Conservation (phyloP, 2,797 vertebrate genomes). For the Champsocephalus esox region DNA sequence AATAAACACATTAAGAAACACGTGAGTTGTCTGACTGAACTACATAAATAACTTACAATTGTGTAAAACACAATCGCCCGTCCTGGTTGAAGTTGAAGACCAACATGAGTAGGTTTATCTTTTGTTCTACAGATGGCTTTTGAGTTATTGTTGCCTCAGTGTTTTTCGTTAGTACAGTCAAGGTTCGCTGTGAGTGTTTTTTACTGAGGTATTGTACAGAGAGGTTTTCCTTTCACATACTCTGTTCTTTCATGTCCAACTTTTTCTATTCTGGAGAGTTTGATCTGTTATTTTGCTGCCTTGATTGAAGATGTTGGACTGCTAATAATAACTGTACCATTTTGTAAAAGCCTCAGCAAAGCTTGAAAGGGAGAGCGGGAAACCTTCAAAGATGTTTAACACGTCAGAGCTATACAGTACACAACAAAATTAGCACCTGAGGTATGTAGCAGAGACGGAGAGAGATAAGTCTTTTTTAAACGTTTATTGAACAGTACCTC, state of each 20-base stretch:
- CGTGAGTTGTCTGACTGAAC: too few species aligned
- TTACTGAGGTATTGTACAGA: neutral
- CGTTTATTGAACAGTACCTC: neutral
- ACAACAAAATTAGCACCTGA: neutral
- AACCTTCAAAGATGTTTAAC: conserved; percentile 41
- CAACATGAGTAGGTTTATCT: neutral
- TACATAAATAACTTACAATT: too few species aligned
- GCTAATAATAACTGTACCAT: conserved; percentile 1
- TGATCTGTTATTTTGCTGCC: conserved; percentile 5
- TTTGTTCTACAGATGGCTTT: neutral
- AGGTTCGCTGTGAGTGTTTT: neutral
- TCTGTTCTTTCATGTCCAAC: neutral
- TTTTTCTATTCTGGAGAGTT: neutral
- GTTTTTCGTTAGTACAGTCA: neutral
- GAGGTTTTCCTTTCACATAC: neutral
- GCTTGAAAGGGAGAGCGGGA: neutral
- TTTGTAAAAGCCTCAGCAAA: conserved; percentile 26
- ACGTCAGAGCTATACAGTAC: neutral
- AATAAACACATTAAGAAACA: too few species aligned
- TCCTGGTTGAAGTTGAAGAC: neutral
- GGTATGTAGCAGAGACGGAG: conserved; percentile 26
- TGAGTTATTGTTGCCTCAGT: neutral
- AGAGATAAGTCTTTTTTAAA: conserved; percentile 20
- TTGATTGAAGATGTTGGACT: neutral
- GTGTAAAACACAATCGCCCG: too few species aligned